These are phyloP conservation scores for Ranitomeya variabilis DNA, from an alignment of 2,113 vertebrate species.

Conservation along the genomic window DNA sequence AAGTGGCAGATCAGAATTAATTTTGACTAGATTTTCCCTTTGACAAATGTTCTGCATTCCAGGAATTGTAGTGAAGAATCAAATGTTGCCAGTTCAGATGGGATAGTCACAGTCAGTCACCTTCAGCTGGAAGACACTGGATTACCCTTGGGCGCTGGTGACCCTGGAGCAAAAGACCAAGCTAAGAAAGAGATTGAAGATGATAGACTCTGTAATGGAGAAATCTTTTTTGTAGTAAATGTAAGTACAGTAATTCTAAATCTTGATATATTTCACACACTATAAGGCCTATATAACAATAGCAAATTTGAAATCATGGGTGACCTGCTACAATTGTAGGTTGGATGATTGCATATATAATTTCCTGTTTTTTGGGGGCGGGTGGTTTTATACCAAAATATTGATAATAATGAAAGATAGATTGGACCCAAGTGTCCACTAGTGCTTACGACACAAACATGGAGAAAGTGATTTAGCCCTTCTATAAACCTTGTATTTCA, in stretches of 20 bases:
- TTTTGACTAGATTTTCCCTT: background rate
- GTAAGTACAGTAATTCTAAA: slow-evolving; percentile 66
- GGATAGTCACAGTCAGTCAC: background rate
- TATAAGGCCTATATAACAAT: too few species aligned
- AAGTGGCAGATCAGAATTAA: too few species aligned
- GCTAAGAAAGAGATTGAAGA: slow-evolving; percentile 53
- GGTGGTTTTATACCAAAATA: too few species aligned
- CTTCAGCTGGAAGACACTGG: background rate
- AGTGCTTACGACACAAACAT: too few species aligned
- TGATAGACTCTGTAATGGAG: slow-evolving; percentile 81
- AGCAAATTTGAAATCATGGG: too few species aligned
- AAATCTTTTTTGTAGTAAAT: slow-evolving; percentile 80
- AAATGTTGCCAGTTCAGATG: rapidly evolving
- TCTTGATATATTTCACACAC: background rate
- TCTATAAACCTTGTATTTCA: too few species aligned
- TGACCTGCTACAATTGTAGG: too few species aligned
- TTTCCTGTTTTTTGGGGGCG: too few species aligned
- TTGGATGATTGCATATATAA: too few species aligned
- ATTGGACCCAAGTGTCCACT: too few species aligned
- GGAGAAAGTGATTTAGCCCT: too few species aligned
- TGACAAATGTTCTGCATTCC: background rate
- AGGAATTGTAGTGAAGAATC: rapidly evolving
- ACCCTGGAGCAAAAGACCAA: background rate
- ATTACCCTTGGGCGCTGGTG: background rate
- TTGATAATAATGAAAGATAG: too few species aligned